Evolutionary conservation across 2,797 vertebrate genomes (phyloP), one percentile per base, ranked within the genome.

Genomic region (Melanotaenia nigrans): DNA sequence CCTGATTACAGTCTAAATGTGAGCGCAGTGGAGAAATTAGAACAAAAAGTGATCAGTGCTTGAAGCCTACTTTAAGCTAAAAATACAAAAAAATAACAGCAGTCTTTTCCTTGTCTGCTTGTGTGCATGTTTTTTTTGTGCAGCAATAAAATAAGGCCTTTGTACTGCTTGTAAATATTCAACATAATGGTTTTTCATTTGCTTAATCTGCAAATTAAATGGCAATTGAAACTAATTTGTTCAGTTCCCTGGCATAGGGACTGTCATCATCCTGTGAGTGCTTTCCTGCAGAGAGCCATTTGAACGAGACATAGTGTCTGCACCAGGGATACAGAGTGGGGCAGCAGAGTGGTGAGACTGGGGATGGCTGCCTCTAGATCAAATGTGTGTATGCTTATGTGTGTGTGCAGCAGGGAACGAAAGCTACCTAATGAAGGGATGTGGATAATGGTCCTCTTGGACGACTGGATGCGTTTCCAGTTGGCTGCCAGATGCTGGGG

Each of bases 161-260:
- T 95, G 95, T 94, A 84, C 90, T 93, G 85, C 94, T 95, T 95
- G 90, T 79, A 96, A 92, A 95, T 93, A 91, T 95, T 95, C 94
- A 90, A 91, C 94, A 93, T 96, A 96, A 97, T 96, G 96, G 95
- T 94, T 96, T 91, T 91, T 97, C 96, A 97, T 98, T 97, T 96
- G 96, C 96, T 96, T 98, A 97, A 98, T 97, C 96, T 96, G 95
- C 96, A 96, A 97, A 98, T 98, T 96, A 97, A 97, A 96, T 92
- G 94, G 92, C 94, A 91, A 97, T 96, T 96, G 95, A 89, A 95
- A 95, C 88, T 93, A 96, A 92, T 97, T 96, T 89, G 91, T 89
- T 89, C 93, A 92, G 89, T 82, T 95, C 93, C 95, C 92, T 91
- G 94, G 88, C 94, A 96, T 94, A 94, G 95, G 95, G 95, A 95